phyloP scores from a whole-genome alignment of 1,140 invertebrate species.

The Cephus cinctus region DNA sequence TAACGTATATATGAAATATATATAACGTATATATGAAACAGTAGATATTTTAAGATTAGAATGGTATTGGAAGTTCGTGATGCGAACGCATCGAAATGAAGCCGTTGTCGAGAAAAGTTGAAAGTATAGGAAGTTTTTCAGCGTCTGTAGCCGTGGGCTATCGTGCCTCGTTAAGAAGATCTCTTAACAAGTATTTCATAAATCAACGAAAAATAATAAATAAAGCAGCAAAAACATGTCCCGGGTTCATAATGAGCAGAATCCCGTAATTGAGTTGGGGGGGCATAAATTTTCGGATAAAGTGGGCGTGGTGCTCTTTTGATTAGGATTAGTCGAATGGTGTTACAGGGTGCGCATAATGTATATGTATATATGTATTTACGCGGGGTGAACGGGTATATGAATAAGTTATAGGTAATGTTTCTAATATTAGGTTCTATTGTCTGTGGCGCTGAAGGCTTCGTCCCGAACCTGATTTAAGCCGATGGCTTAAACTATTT shows the following conservation, averaged over 20 bases:
- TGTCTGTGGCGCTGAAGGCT: background rate
- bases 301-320: constrained; percentile 19
- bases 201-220: constrained; percentile 12
- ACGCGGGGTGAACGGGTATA: too few species aligned
- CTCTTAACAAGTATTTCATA: constrained; percentile 13
- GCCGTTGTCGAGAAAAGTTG: constrained; percentile 11
- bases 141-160: constrained; percentile 8
- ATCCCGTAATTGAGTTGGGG: constrained; percentile 15
- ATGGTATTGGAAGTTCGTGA: too few species aligned
- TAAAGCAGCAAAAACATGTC: background rate
- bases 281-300: constrained; percentile 19
- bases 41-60: too few species aligned
- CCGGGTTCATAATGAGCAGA: constrained; percentile 13
- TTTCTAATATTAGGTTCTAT: constrained; percentile 3
- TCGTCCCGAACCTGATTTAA: background rate
- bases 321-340: constrained; percentile 20
- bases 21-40: too few species aligned
- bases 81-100: constrained; percentile 8
- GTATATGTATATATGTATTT: too few species aligned
- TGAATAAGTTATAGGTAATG: constrained; percentile 8
- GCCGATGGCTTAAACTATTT: background rate
- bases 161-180: constrained; percentile 15
- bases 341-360: background rate
- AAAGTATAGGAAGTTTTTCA: constrained; percentile 2
- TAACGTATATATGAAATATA: too few species aligned